Conservation (phyloP, 2,797 vertebrate genomes). For the Enteromius argenteus region DNA sequence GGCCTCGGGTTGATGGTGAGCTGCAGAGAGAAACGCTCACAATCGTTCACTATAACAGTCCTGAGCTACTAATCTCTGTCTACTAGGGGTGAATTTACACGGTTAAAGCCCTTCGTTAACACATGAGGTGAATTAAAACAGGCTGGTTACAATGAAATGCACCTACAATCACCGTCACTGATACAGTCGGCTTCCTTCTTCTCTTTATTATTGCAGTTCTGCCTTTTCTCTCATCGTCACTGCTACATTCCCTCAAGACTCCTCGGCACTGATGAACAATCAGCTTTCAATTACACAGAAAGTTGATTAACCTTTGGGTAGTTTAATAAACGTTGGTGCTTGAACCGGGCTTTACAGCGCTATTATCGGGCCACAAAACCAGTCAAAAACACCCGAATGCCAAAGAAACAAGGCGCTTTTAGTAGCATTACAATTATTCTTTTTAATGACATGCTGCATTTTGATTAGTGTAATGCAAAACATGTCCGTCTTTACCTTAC, state of each 20-base stretch:
- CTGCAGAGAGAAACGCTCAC: slow-evolving; percentile 62
- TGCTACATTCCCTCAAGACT: neutral
- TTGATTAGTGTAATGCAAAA: neutral
- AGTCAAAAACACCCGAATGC: neutral
- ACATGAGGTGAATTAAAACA: neutral
- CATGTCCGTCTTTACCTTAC: neutral
- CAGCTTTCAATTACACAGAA: neutral
- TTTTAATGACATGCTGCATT: neutral
- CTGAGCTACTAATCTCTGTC: slow-evolving; percentile 77
- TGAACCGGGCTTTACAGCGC: neutral
- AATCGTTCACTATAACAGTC: slow-evolving; percentile 76
- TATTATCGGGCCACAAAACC: neutral
- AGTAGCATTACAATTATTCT: too few relatives aligned
- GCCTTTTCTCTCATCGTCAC: neutral
- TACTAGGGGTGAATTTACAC: slow-evolving; percentile 18
- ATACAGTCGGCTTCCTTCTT: neutral
- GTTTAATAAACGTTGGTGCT: slow-evolving; percentile 4
- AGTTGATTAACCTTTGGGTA: slow-evolving; percentile 20
- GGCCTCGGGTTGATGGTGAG: slow-evolving; percentile 65
- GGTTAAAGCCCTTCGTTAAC: slow-evolving; percentile 8
- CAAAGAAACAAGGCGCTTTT: neutral
- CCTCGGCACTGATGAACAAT: slow-evolving; percentile 3
- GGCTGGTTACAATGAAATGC: neutral
- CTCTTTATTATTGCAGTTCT: neutral
- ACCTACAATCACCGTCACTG: slow-evolving; percentile 4